phyloP scores from a whole-genome alignment of 2,888 invertebrate species.

The Allolobophora icterica region DNA sequence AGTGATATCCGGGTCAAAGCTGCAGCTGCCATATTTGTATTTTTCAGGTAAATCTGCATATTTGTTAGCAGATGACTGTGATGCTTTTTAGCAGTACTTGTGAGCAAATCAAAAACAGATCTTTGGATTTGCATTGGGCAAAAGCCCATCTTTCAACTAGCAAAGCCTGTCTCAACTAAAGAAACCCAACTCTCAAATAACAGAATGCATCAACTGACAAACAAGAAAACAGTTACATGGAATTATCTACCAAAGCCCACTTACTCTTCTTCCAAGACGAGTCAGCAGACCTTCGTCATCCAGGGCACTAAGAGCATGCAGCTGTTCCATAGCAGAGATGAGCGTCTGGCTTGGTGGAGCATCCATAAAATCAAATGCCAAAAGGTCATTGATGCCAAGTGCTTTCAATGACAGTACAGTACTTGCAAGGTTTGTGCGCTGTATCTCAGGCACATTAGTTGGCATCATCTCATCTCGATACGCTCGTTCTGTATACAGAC shows the following conservation, averaged over 20 bases:
- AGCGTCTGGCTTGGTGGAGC: slow-evolving; percentile 96
- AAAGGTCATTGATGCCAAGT: slow-evolving; percentile 97
- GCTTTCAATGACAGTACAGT: slow-evolving; percentile 95
- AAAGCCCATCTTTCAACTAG: no score
- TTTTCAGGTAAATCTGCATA: no score
- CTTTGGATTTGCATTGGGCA: no score
- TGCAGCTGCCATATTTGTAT: no score
- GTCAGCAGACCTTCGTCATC: slow-evolving; percentile 77
- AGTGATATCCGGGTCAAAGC: no score
- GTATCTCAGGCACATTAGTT: slow-evolving; percentile 88
- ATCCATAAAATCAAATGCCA: slow-evolving; percentile 99
- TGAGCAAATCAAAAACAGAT: no score
- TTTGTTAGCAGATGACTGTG: no score
- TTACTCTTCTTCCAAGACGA: slow-evolving; percentile 70
- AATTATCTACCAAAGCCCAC: neutral
- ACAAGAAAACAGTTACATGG: neutral
- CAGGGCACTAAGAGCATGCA: slow-evolving; percentile 93
- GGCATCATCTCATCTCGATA: slow-evolving; percentile 95
- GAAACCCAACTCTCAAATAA: neutral
- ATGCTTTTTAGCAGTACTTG: no score
- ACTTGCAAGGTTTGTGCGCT: slow-evolving; percentile 94
- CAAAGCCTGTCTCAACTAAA: neutral
- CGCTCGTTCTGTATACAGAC: slow-evolving; percentile 96
- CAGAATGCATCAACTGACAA: neutral
- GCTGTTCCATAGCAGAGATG: slow-evolving; percentile 94